Base-by-base conservation (phyloP, 2,113 vertebrate species). In the Anarrhichthys ocellatus region DNA sequence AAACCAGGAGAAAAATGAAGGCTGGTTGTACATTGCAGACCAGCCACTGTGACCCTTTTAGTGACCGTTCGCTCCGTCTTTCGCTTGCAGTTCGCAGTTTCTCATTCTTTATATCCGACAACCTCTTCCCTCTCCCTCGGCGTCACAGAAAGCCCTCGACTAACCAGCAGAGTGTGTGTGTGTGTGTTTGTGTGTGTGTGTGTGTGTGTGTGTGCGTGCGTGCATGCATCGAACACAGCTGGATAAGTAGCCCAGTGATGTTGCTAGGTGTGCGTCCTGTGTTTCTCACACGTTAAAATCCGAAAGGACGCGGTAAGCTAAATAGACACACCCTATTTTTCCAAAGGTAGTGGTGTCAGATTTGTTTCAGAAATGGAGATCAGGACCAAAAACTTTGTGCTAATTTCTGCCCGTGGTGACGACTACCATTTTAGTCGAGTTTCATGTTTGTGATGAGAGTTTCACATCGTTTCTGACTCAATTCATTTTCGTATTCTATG, bases 11-110 rank as follows among this genome's bases (percentile, higher is more conserved):
- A 82, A 69, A 85, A 83, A 89, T 86, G 46, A 83, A 71, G 42
- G 64, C 54, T 66, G 67, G 64, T 71, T 52, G 58, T 78, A 76
- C 68, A 85, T 78, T 56, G 69, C 71, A 75, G 78, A 73, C 64
- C 63, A 59, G 59, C 50, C n/a, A 76, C 67, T 44, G 67, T 89
- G 89, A 93, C 86, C 89, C 82, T 91, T 87, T 85, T 91, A 87
- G 64, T 62, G 64, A 65, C 24, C 13, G 44, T 64, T 58, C 36
- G 38, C 20, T 74, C 20, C 27, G 9, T 38, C n/a, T 83, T 81
- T 84, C 58, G 38, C 29, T 58, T 38, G 15, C 46, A 58, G n/a
- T 68, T 67, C 48, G 70, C 52, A 42, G 48, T 83, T 76, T 65
- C 18, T 73, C 70, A 48, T 85, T 78, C 59, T 84, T 81, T 81